phyloP scores from a whole-genome alignment of 2,113 vertebrate species.

The Salvator merianae region DNA sequence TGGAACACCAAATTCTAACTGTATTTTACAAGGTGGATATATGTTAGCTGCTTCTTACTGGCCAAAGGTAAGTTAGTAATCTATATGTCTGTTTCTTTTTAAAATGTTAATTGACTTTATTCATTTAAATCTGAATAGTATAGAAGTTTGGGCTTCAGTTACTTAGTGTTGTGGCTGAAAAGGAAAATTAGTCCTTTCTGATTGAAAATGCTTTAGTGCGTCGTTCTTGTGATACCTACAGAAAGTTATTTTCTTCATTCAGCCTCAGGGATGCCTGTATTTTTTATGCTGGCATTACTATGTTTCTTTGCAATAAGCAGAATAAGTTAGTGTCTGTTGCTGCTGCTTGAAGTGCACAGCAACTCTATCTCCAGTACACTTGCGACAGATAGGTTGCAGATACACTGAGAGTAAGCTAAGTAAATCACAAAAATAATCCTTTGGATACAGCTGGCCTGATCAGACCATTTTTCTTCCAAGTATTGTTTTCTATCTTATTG shows the following conservation, averaged over 20 bases:
- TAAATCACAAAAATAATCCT: neutral
- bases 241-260: neutral
- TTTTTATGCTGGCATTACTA: neutral
- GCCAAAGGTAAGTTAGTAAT: slow-evolving; percentile 87
- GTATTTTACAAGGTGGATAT: slow-evolving; percentile 88
- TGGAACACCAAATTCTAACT: slow-evolving; percentile 82
- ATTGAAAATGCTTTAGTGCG: neutral
- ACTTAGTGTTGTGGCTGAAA: neutral
- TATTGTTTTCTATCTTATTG: neutral
- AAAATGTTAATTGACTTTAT: neutral
- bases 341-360: no score
- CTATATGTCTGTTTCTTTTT: neutral
- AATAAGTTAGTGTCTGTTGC: neutral
- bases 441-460: neutral
- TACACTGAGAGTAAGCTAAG: neutral
- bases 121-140: neutral
- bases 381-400: neutral
- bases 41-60: slow-evolving; percentile 95
- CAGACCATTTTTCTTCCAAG: neutral
- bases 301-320: neutral
- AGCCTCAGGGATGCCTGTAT: neutral
- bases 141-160: neutral
- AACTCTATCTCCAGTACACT: neutral
- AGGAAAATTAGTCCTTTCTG: neutral
- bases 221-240: neutral